These are phyloP conservation scores for Drosophila sp. DNA, from an alignment of 1,140 invertebrate genomes.

Conservation along the genomic window DNA sequence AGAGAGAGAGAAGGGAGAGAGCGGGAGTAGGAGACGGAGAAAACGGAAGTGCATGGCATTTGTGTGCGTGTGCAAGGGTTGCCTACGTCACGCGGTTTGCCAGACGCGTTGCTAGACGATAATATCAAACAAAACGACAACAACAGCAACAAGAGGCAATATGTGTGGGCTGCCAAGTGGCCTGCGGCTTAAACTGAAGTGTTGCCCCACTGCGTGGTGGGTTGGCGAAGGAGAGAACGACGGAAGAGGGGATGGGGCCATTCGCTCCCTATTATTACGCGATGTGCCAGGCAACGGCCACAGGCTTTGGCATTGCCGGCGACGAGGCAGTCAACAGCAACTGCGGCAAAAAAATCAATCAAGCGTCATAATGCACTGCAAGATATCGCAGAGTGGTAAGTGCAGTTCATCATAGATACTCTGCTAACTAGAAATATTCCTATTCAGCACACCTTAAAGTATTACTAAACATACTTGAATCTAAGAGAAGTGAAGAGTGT, in stretches of 20 bases:
- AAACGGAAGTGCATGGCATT: constrained; percentile 45
- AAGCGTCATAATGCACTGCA: constrained; percentile 48
- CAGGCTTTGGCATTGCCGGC: constrained; percentile 32
- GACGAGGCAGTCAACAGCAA: constrained; percentile 29
- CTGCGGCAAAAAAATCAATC: constrained; percentile 66
- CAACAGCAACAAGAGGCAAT: constrained; percentile 13
- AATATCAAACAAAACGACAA: constrained; percentile 74
- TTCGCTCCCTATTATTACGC: constrained; percentile 55
- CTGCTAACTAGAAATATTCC: too few relatives aligned
- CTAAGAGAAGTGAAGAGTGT: too few relatives aligned
- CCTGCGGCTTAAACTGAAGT: constrained; percentile 57
- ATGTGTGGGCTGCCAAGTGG: constrained; percentile 67
- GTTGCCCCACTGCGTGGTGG: background rate
- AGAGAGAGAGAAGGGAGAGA: background rate
- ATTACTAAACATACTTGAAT: too few relatives aligned
- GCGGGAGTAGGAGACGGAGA: background rate
- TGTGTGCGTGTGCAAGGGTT: background rate
- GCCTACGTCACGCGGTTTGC: constrained; percentile 55
- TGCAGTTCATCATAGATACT: too few relatives aligned
- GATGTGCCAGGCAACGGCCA: constrained; percentile 48
- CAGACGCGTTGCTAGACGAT: constrained; percentile 79
- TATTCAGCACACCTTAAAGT: too few relatives aligned
- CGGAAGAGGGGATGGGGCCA: background rate
- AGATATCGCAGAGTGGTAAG: constrained; percentile 10
- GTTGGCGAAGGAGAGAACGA: too few relatives aligned